These are phyloP conservation scores for Pachyuromys duprasi DNA, from an alignment of 2,797 vertebrate genomes.

Conservation along the genomic window DNA sequence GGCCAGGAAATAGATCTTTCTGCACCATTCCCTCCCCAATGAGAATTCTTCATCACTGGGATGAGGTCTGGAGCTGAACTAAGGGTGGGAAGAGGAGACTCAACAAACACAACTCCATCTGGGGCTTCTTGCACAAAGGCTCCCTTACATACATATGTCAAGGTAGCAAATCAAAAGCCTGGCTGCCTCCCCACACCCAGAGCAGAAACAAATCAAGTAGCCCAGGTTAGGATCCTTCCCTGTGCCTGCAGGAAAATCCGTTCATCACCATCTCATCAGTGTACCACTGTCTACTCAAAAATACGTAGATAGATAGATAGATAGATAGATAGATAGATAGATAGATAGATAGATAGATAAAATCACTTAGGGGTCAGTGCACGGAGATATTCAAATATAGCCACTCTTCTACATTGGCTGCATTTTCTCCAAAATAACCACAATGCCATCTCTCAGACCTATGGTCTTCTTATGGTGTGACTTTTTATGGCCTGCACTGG, in stretches of 20 bases:
- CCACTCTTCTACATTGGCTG: background rate
- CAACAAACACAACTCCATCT: background rate
- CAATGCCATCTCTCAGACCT: background rate
- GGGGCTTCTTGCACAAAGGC: conserved; percentile 4
- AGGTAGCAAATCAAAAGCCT: conserved; percentile 23
- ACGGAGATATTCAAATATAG: background rate
- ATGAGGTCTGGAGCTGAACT: conserved; percentile 30
- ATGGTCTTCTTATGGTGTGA: background rate
- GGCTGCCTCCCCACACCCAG: background rate
- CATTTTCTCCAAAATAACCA: background rate
- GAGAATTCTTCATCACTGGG: conserved; percentile 39
- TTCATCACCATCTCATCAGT: background rate
- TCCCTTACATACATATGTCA: background rate
- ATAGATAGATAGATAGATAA: too few species aligned
- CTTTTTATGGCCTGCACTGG: background rate
- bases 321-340: too few species aligned
- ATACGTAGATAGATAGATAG: too few species aligned
- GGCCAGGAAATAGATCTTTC: conserved; percentile 43
- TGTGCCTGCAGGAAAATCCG: background rate
- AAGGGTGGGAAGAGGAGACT: background rate
- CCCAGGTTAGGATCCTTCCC: background rate
- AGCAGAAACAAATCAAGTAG: background rate
- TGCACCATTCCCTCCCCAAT: background rate
- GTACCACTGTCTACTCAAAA: background rate
- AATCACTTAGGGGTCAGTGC: background rate